A percentile compares a stretch with the other conserved stretches of the same genome.
Conservation (phyloP, 2,797 vertebrate genomes). For the Botia almorhae region DNA sequence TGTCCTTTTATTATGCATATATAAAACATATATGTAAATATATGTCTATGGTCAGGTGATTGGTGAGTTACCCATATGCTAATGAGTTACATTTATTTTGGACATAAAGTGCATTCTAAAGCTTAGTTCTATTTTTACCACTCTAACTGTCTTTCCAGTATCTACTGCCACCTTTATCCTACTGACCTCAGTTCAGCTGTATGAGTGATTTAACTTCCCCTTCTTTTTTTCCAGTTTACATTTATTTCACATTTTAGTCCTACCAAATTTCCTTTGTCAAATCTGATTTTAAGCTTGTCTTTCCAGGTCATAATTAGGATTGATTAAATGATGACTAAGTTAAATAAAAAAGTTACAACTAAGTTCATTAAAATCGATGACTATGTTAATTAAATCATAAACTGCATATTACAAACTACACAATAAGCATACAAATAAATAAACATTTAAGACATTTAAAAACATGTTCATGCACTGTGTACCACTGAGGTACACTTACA, state of each 20-base stretch:
- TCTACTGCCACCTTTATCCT: neutral
- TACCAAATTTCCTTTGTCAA: neutral
- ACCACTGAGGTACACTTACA: neutral
- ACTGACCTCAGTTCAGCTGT: slow-evolving; percentile 20
- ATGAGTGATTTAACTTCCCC: neutral
- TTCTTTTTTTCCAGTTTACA: neutral
- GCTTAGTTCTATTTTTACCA: slow-evolving; percentile 1
- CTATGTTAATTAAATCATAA: neutral
- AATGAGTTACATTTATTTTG: neutral
- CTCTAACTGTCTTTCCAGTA: slow-evolving; percentile 14
- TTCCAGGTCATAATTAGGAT: neutral
- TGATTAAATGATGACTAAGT: neutral
- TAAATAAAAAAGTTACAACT: neutral
- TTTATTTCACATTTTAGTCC: slow-evolving; percentile 1
- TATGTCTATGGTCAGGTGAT: neutral
- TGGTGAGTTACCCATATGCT: no score
- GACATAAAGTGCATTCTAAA: slow-evolving; percentile 25
- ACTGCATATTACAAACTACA: slow-evolving; percentile 1
- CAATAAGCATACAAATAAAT: slow-evolving; percentile 39
- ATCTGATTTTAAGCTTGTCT: neutral
- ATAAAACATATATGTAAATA: neutral
- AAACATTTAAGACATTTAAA: neutral
- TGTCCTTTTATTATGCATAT: neutral
- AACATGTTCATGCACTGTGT: neutral
- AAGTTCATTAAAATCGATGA: neutral